Evolutionary conservation across 2,888 invertebrate genomes (phyloP).

Genomic region (Heterodera filipjevi): DNA sequence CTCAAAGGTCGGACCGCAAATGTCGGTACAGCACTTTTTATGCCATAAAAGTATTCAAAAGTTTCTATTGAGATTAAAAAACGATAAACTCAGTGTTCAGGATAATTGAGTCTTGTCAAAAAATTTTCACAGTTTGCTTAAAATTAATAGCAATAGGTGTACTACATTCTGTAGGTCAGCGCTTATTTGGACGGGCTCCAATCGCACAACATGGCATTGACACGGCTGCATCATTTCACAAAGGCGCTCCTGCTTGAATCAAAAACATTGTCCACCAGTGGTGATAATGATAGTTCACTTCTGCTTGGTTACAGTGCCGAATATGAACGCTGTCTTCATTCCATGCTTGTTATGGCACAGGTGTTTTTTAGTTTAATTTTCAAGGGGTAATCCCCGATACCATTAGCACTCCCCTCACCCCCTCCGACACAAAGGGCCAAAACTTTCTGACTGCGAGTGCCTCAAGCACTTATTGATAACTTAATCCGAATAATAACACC

Average conservation of each 20-base stretch:
- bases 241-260: background rate
- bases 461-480: background rate
- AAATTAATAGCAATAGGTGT: no score
- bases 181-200: constrained; percentile 57
- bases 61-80: no score
- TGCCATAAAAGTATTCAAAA: no score
- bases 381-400: no score
- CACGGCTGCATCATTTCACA: constrained; percentile 50
- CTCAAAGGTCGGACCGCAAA: no score
- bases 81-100: no score
- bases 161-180: constrained; percentile 44
- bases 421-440: no score
- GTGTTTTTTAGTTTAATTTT: constrained; percentile 33
- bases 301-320: constrained; percentile 47
- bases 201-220: constrained; percentile 59
- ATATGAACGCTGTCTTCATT: constrained; percentile 54
- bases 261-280: background rate
- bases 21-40: no score
- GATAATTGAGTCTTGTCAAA: no score
- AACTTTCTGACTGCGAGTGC: background rate
- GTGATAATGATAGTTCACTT: background rate
- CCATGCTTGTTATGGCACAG: constrained; percentile 61
- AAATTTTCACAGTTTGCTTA: no score
- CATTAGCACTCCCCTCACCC: no score
- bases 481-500: background rate